Conservation (phyloP, 2,888 invertebrate species). For the Myopa testacea region DNA sequence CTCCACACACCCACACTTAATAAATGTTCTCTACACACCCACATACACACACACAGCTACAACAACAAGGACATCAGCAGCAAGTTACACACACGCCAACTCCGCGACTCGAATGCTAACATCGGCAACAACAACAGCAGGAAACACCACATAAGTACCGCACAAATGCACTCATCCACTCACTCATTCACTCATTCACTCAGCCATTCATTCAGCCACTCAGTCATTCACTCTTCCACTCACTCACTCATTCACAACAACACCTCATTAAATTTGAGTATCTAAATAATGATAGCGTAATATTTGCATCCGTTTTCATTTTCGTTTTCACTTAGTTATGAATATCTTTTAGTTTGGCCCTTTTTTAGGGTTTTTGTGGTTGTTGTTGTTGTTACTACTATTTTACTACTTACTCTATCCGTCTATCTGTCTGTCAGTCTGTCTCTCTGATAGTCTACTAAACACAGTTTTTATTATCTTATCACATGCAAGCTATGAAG, state of each 20-base stretch:
- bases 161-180: background rate
- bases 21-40: background rate
- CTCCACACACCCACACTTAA: background rate
- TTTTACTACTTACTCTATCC: conserved; percentile 3
- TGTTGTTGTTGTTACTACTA: background rate
- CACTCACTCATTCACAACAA: conserved; percentile 22
- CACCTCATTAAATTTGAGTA: conserved; percentile 41
- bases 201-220: background rate
- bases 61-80: no score
- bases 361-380: background rate
- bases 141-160: background rate
- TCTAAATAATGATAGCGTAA: conserved; percentile 33
- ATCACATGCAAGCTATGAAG: conserved; percentile 25
- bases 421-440: background rate
- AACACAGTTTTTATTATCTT: conserved; percentile 33
- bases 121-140: background rate
- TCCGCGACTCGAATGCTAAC: no score
- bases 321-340: conserved; percentile 20
- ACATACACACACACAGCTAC: background rate
- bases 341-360: background rate
- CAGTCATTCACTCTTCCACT: background rate
- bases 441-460: conserved; percentile 12
- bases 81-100: no score
- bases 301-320: conserved; percentile 30
- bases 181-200: background rate